Evolutionary conservation across 2,113 vertebrate species (phyloP), one percentile per base, ranked within the genome.

Genomic region (Forbesichthys papilliferus): DNA sequence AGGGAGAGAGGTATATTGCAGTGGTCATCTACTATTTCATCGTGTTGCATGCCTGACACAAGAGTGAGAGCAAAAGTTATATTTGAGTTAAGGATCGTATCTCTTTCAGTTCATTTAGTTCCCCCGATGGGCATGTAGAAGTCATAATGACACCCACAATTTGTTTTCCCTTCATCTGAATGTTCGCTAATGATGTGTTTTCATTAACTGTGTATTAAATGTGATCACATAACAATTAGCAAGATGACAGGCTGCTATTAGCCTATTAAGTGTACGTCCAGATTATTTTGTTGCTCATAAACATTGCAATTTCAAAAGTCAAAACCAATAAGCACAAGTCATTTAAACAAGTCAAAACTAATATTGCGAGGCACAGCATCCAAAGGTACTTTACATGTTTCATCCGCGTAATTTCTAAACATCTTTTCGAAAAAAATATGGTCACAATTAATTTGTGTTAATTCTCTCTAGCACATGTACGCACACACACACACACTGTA

Each of bases 191-290:
- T 89, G 74, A 82, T 64, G 75, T 66, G 36, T 62, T 86, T 80
- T 74, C 77, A 81, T 87, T 83, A 78, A 64, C 65, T 0, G 3
- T 5, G 14, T 73, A 85, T 88, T 83, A 73, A 68, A 81, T 68
- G 68, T 73, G 64, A 88, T 76, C 5, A 62, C 76, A 16, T 59
- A 76, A 86, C 86, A 89, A 86, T 91, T 88, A 85, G 61, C n/a
- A 1, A 9, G 73, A 78, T 71, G 84, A 86, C 86, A 86, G 61
- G 48, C 64, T 42, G 63, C 80, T 65, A 68, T 89, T 87, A 84
- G 86, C 82, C 75, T 59, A 76, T 87, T 87, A 86, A 69, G 60
- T 62, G 48, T 13, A 74, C 53, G 85, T 87, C 88, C 78, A 14
- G 82, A 80, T 88, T 78, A 77, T 79, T 88, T 87, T 82, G 66